These are phyloP conservation scores for Prionailurus bengalensis DNA, from an alignment of 2,113 vertebrate species.

Conservation along the genomic window DNA sequence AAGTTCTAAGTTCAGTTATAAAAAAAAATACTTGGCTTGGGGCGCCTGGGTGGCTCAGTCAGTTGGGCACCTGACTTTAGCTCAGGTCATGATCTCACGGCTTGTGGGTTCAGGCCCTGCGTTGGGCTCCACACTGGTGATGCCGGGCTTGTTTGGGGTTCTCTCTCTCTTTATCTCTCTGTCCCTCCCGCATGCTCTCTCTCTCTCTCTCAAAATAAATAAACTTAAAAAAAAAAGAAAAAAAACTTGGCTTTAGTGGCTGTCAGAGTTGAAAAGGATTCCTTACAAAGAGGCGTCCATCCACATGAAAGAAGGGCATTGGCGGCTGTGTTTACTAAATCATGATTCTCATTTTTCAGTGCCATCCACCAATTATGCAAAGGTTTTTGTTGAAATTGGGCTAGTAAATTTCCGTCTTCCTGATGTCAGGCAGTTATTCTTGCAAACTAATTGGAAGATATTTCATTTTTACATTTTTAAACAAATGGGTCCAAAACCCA, in stretches of 20 bases:
- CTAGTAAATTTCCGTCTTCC: slow-evolving; percentile 69
- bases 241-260: not conserved
- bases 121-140: no score
- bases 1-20: not conserved
- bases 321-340: slow-evolving; percentile 18
- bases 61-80: no score
- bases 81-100: no score
- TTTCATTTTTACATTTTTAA: slow-evolving; percentile 73
- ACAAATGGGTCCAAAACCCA: slow-evolving; percentile 53
- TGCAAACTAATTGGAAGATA: slow-evolving; percentile 71
- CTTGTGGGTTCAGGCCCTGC: no score
- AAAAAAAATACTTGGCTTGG: not conserved
- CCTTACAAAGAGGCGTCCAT: not conserved
- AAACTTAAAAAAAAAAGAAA: not conserved
- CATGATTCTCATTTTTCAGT: slow-evolving; percentile 45
- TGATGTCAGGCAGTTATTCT: slow-evolving; percentile 64
- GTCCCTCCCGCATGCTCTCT: no score
- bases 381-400: slow-evolving; percentile 63
- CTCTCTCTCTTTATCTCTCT: no score
- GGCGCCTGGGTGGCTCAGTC: no score
- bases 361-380: slow-evolving; percentile 54
- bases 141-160: no score
- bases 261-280: not conserved
- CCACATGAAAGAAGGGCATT: not conserved
- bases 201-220: no score